phyloP scores from a whole-genome alignment of 2,797 vertebrate genomes.

The Myotis findleyi region DNA sequence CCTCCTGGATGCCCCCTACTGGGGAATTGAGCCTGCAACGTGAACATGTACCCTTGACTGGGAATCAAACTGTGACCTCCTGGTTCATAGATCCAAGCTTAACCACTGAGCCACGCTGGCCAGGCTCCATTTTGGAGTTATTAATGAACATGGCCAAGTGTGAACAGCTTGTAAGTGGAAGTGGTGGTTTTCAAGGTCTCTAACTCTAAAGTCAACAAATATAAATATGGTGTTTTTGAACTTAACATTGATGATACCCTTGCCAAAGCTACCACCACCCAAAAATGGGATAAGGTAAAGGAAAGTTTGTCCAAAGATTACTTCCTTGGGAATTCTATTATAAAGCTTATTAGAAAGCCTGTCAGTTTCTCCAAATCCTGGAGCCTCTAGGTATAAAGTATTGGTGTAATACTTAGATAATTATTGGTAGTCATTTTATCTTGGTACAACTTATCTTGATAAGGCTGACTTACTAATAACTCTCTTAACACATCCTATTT shows the following conservation, averaged over 20 bases:
- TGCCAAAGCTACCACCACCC: not conserved
- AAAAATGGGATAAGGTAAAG: not conserved
- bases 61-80: no score
- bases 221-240: not conserved
- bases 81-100: no score
- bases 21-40: no score
- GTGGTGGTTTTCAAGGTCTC: not conserved
- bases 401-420: not conserved
- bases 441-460: not conserved
- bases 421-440: not conserved
- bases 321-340: not conserved
- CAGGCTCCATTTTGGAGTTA: no score
- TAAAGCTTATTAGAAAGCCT: not conserved
- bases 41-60: no score
- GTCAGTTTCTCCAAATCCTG: not conserved
- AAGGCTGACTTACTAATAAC: not conserved
- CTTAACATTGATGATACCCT: not conserved
- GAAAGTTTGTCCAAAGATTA: not conserved
- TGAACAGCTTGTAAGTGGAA: not conserved
- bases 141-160: constrained; percentile 3
- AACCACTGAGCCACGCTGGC: no score
- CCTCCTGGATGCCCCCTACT: no score
- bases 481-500: not conserved
- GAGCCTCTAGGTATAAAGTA: not conserved
- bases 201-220: not conserved